These are phyloP conservation scores for Xenopus borealis DNA, from an alignment of 2,113 vertebrate species.

Conservation along the genomic window DNA sequence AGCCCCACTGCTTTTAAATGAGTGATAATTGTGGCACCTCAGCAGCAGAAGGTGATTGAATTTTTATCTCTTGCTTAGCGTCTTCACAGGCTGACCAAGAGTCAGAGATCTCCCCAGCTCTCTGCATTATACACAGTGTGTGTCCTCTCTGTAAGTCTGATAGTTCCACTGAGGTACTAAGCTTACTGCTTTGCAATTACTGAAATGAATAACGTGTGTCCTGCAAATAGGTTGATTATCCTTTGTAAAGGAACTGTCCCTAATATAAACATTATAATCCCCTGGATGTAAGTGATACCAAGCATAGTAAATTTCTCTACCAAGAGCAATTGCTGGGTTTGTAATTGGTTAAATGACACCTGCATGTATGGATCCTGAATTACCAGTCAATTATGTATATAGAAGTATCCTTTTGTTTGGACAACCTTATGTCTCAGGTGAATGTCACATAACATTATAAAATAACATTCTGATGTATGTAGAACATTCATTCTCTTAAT, in stretches of 20 bases:
- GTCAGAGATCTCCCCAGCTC: conserved; percentile 34
- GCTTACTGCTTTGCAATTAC: conserved; percentile 1
- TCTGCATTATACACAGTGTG: conserved; percentile 41
- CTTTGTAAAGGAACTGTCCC: not conserved
- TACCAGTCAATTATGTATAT: too few relatives aligned
- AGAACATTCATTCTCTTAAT: too few relatives aligned
- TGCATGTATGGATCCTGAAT: too few relatives aligned
- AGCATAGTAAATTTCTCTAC: too few relatives aligned
- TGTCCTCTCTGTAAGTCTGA: conserved; percentile 1
- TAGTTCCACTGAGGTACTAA: not conserved
- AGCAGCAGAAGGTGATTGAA: conserved; percentile 78
- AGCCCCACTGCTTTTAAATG: conserved; percentile 79
- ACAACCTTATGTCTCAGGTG: too few relatives aligned
- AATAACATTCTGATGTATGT: too few relatives aligned
- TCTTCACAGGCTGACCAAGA: conserved; percentile 60
- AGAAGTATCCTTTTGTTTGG: too few relatives aligned
- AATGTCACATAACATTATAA: too few relatives aligned
- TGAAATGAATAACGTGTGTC: not conserved
- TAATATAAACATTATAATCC: too few relatives aligned
- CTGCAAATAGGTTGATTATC: not conserved
- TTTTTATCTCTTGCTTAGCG: conserved; percentile 79
- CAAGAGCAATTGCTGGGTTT: too few relatives aligned
- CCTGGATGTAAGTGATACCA: too few relatives aligned
- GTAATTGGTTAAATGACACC: too few relatives aligned
- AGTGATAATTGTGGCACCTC: conserved; percentile 91